Evolutionary conservation across 2,113 vertebrate species (phyloP).

Genomic region (Ammospiza nelsoni): DNA sequence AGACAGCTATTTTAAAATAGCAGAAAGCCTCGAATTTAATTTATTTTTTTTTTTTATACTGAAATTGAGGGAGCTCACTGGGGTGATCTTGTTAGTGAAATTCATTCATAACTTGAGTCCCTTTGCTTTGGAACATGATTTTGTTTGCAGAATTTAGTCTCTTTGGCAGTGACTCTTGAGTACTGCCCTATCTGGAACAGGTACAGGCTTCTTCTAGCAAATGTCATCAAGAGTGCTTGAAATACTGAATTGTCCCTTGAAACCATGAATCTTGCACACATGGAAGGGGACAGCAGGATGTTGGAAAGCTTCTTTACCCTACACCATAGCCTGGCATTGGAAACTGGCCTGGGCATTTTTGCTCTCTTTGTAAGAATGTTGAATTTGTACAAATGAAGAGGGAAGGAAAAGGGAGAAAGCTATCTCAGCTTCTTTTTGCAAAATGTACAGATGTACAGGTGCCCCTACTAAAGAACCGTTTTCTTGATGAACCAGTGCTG

Average conservation of each 20-base stretch:
- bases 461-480: background rate
- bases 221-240: background rate
- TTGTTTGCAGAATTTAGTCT: background rate
- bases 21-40: background rate
- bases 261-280: background rate
- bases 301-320: background rate
- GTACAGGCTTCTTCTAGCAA: background rate
- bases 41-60: background rate
- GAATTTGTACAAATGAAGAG: background rate
- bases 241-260: background rate
- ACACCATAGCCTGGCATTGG: rapidly evolving
- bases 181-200: background rate
- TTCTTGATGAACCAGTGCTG: background rate
- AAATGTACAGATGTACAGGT: background rate
- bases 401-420: background rate
- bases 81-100: background rate
- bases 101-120: background rate
- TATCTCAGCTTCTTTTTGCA: background rate
- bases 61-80: background rate
- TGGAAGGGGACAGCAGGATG: background rate
- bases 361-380: background rate
- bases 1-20: background rate
- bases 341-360: background rate
- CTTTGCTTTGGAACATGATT: background rate
- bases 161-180: background rate